These are phyloP conservation scores for Deroptyus accipitrinus DNA, from an alignment of 2,113 vertebrate genomes.

Conservation along the genomic window DNA sequence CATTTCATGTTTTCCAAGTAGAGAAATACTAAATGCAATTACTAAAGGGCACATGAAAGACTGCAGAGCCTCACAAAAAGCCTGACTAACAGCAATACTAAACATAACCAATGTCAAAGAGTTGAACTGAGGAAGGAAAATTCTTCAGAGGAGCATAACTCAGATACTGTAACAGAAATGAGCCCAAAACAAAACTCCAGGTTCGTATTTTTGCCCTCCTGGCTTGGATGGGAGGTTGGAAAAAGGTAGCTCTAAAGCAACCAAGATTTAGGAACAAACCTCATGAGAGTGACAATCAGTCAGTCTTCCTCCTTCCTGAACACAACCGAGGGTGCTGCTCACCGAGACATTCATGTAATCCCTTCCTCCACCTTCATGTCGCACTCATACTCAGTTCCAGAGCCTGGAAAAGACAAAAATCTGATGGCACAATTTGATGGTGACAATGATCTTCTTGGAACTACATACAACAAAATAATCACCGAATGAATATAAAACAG, in stretches of 20 bases:
- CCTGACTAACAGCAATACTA: neutral
- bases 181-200: neutral
- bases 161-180: neutral
- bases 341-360: neutral
- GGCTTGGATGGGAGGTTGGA: neutral
- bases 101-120: neutral
- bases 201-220: neutral
- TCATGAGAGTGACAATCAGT: neutral
- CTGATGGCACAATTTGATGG: neutral
- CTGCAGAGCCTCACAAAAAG: neutral
- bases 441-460: neutral
- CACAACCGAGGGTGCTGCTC: neutral
- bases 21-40: neutral
- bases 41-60: neutral
- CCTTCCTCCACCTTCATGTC: neutral
- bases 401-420: neutral
- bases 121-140: neutral
- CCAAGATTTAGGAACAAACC: neutral
- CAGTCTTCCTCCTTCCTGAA: neutral
- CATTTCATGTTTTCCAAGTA: neutral
- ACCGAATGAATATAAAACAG: neutral
- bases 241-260: neutral
- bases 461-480: neutral
- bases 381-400: neutral
- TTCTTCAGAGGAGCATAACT: neutral